Percentiles rank a stretch among this genome's conserved stretches.
phyloP scores from a whole-genome alignment of 2,888 invertebrate genomes.

The Cheilosia vernalis region DNA sequence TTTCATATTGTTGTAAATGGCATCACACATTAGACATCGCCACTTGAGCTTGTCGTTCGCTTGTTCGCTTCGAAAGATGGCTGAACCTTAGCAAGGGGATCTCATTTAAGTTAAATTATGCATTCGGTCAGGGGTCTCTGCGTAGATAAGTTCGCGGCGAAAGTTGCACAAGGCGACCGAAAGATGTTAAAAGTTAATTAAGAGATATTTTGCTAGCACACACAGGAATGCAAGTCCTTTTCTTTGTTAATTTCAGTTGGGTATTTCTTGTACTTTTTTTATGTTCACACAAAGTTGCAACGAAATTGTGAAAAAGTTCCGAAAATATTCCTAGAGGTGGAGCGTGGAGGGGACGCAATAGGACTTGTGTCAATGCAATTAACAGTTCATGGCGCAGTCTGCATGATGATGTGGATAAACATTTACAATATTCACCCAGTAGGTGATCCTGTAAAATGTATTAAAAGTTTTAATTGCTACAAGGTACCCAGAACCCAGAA shows the following conservation, averaged over 20 bases:
- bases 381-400: constrained; percentile 45
- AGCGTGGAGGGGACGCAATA: constrained; percentile 36
- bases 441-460: no score
- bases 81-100: constrained; percentile 53
- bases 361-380: constrained; percentile 63
- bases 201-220: constrained; percentile 68
- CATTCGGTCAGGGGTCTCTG: constrained; percentile 58
- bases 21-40: constrained; percentile 72
- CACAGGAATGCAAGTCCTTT: constrained; percentile 30
- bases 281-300: constrained; percentile 41
- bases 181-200: constrained; percentile 75
- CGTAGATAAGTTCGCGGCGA: constrained; percentile 29
- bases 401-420: not conserved
- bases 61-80: constrained; percentile 31
- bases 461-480: no score
- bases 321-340: constrained; percentile 13
- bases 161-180: constrained; percentile 61
- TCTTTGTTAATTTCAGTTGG: constrained; percentile 59
- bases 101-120: constrained; percentile 71
- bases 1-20: constrained; percentile 74
- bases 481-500: no score
- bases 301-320: constrained; percentile 33
- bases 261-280: not conserved
- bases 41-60: constrained; percentile 48
- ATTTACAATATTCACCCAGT: no score